Evolutionary conservation across 2,888 invertebrate species (phyloP).

Genomic region (Deladenus siricidicola): DNA sequence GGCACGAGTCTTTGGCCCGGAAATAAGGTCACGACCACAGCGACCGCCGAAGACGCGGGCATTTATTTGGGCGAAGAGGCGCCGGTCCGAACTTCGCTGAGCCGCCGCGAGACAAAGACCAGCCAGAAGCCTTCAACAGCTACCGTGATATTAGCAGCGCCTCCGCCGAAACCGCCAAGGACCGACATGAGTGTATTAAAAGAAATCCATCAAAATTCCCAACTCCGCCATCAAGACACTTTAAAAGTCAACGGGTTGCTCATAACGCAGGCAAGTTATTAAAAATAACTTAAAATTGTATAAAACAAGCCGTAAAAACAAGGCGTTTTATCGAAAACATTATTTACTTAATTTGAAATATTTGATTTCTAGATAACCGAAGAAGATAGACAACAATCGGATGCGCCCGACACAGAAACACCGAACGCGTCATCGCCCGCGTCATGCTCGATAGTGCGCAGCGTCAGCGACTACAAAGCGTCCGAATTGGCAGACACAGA

Average conservation of each 20-base stretch:
- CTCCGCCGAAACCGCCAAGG: conserved; percentile 49
- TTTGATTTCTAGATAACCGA: no score
- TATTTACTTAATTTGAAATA: no score
- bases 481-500: conserved; percentile 10
- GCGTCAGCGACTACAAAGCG: conserved; percentile 50
- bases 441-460: conserved; percentile 49
- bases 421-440: background rate
- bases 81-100: background rate
- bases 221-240: no score
- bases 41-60: conserved; percentile 31
- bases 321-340: no score
- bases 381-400: background rate
- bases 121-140: conserved; percentile 2
- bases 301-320: no score
- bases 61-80: conserved; percentile 44
- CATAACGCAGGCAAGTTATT: no score
- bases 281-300: no score
- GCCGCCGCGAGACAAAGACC: background rate
- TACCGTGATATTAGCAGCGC: conserved; percentile 13
- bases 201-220: conserved; percentile 18
- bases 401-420: background rate
- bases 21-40: conserved; percentile 10
- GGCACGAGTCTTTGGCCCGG: conserved; percentile 25
- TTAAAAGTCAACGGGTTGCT: no score
- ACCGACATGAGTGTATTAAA: conserved; percentile 40